Conservation (phyloP, 2,888 invertebrate genomes). For the Chrysodeixis includens region DNA sequence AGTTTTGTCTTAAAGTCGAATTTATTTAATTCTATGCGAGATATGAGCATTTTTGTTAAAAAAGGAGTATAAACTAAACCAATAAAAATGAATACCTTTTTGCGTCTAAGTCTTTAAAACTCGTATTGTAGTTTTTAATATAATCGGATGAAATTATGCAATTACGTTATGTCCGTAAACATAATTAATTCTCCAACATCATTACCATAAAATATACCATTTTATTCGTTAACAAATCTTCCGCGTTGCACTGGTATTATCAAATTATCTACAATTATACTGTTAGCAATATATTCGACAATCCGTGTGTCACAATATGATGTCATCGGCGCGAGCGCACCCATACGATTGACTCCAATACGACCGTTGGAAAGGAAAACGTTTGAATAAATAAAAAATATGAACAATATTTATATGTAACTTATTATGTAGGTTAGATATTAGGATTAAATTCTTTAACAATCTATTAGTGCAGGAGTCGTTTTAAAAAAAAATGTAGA, state of each 20-base stretch:
- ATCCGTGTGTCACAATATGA: constrained; percentile 48
- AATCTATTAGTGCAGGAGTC: too few species aligned
- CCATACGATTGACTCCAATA: constrained; percentile 41
- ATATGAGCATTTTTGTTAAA: too few species aligned
- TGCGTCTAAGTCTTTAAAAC: too few species aligned
- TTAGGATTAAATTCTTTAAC: too few species aligned
- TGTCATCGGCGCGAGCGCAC: constrained; percentile 49
- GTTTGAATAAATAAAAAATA: constrained; percentile 11
- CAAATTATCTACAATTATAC: constrained; percentile 47
- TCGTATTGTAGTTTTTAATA: not conserved
- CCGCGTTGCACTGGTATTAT: constrained; percentile 29
- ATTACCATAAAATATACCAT: constrained; percentile 31
- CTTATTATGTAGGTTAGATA: too few species aligned
- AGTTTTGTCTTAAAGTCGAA: too few species aligned
- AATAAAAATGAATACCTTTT: too few species aligned
- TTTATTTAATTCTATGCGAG: too few species aligned
- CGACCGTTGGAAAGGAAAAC: constrained; percentile 30
- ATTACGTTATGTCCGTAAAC: not conserved
- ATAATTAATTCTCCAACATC: not conserved
- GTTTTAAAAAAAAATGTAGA: too few species aligned
- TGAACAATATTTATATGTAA: too few species aligned
- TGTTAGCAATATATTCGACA: constrained; percentile 20
- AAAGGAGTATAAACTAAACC: too few species aligned
- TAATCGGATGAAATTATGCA: not conserved
- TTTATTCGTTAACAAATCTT: constrained; percentile 32